phyloP scores from a whole-genome alignment of 2,888 invertebrate species.

The Cyclophora punctaria region DNA sequence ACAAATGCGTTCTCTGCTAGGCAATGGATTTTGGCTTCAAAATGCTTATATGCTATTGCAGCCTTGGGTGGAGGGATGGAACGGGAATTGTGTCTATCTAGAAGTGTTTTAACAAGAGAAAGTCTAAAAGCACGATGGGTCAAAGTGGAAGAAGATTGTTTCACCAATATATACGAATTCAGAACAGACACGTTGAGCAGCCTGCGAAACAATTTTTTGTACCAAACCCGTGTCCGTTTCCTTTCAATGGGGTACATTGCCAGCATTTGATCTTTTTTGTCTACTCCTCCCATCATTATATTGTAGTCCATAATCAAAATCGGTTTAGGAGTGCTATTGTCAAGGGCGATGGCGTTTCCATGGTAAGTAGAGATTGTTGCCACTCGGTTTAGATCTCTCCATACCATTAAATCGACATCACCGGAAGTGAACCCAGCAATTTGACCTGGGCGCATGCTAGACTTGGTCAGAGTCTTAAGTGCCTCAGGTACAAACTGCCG shows the following conservation, averaged over 20 bases:
- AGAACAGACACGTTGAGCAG: conserved; percentile 1
- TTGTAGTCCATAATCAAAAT: conserved; percentile 2
- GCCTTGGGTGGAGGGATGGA: not conserved
- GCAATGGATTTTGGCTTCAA: not conserved
- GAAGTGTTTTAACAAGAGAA: not conserved
- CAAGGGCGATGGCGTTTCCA: conserved; percentile 6
- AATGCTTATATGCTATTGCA: not conserved
- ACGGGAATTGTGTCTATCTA: not conserved
- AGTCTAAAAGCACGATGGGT: not conserved
- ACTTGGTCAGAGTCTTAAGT: conserved; percentile 1
- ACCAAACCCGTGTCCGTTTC: conserved; percentile 11
- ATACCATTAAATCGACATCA: conserved; percentile 19
- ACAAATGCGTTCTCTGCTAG: not conserved
- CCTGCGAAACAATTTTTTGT: conserved; percentile 17
- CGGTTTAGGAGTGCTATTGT: conserved; percentile 10
- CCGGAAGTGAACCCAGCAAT: conserved; percentile 7
- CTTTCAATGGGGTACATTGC: not conserved
- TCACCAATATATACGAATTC: conserved; percentile 14
- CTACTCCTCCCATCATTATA: too few species aligned
- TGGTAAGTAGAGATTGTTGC: not conserved
- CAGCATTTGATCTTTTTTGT: conserved; percentile 4
- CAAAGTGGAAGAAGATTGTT: conserved; percentile 1
- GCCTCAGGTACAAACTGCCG: not conserved
- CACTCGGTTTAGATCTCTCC: conserved; percentile 10
- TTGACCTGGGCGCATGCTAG: not conserved